These are phyloP conservation scores for Caenorhabditis imperialis DNA, from an alignment of 2,888 invertebrate genomes.

Conservation along the genomic window DNA sequence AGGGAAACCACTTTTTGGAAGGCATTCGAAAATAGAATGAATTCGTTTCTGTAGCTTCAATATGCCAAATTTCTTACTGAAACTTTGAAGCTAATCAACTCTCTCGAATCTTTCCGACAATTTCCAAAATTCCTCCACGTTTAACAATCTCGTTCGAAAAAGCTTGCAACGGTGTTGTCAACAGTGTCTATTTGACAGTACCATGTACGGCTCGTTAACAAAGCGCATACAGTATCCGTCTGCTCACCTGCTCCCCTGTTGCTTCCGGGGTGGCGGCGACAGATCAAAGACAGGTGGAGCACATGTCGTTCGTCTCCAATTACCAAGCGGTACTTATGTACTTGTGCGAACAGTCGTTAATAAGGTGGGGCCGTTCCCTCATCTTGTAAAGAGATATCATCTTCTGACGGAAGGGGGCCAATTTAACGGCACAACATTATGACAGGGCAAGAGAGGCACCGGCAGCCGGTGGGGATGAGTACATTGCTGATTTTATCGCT, in stretches of 20 bases:
- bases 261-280: not conserved
- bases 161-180: slow-evolving; percentile 27
- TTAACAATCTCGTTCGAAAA: no score
- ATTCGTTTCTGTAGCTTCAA: no score
- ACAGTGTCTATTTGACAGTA: slow-evolving; percentile 4
- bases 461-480: slow-evolving; percentile 11
- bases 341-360: slow-evolving; percentile 26
- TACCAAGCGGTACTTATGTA: slow-evolving; percentile 29
- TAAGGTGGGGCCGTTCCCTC: slow-evolving; percentile 40
- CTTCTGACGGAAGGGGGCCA: slow-evolving; percentile 17
- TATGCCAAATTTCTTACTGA: no score
- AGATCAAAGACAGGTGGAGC: slow-evolving; percentile 35
- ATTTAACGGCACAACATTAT: slow-evolving; percentile 48
- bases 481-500: slow-evolving; percentile 36
- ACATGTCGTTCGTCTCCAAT: slow-evolving; percentile 56
- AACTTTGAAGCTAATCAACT: no score
- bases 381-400: slow-evolving; percentile 24
- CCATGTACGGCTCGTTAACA: not conserved
- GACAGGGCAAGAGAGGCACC: slow-evolving; percentile 7
- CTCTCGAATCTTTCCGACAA: no score
- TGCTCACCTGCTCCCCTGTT: slow-evolving; percentile 7
- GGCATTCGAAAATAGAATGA: no score
- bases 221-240: not conserved
- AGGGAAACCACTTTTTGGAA: no score
- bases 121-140: no score